Conservation (phyloP, 2,113 vertebrate genomes). For the Anhinga anhinga region DNA sequence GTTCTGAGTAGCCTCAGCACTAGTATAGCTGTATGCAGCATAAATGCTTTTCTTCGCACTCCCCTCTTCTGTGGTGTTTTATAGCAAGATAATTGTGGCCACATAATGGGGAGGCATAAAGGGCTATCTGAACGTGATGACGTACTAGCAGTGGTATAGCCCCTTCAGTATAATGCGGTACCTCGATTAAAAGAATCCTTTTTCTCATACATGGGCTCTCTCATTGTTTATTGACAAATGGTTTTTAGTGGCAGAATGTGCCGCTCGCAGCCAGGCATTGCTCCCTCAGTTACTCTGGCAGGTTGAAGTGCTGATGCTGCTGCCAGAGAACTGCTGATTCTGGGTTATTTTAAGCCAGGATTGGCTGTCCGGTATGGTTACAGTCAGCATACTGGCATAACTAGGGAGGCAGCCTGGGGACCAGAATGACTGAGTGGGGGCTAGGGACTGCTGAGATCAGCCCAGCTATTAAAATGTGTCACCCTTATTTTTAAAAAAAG, state of each 20-base stretch:
- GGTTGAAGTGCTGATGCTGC: slow-evolving; percentile 41
- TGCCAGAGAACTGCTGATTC: slow-evolving; percentile 31
- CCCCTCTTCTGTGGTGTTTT: neutral
- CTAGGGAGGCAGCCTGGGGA: neutral
- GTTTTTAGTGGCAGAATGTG: neutral
- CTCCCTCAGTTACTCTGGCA: neutral
- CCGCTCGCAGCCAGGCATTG: neutral
- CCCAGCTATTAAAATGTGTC: neutral
- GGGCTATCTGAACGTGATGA: fast-evolving
- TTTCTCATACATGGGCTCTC: neutral
- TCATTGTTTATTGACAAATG: neutral
- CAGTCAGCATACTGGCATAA: neutral
- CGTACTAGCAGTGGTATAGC: no score
- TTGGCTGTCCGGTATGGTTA: neutral
- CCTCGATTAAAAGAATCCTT: neutral
- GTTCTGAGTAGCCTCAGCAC: neutral
- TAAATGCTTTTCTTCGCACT: fast-evolving
- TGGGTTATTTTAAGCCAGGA: slow-evolving; percentile 3
- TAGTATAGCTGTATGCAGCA: neutral
- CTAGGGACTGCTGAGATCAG: neutral
- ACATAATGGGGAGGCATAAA: fast-evolving
- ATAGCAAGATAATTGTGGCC: fast-evolving
- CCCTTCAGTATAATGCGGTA: fast-evolving
- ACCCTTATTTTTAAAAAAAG: neutral
- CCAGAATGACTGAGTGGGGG: neutral